Conservation (phyloP, 2,888 invertebrate species). For the Oligia fasciuncula region DNA sequence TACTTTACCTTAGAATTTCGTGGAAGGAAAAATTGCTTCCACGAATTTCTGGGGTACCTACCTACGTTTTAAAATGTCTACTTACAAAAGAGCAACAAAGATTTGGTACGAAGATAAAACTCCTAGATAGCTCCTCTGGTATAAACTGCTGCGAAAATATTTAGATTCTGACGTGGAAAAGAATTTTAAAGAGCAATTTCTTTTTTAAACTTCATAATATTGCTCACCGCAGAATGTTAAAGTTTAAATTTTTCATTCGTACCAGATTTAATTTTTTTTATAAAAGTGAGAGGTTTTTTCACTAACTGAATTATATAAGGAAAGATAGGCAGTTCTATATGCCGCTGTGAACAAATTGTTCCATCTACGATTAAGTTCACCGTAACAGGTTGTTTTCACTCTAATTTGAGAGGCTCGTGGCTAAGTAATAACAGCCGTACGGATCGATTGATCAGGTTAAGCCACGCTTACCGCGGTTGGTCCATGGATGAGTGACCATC, state of each 20-base stretch:
- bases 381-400: not conserved
- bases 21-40: not conserved
- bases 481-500: too few species aligned
- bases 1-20: not conserved
- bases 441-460: not conserved
- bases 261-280: not conserved
- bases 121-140: slow-evolving; percentile 10
- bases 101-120: slow-evolving; percentile 24
- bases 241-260: not conserved
- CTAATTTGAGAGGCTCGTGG: not conserved
- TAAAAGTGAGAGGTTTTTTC: not conserved
- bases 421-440: not conserved
- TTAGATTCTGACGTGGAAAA: slow-evolving; percentile 5
- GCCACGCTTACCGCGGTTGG: not conserved
- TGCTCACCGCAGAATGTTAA: not conserved
- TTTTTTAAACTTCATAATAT: not conserved
- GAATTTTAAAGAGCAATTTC: slow-evolving; percentile 27
- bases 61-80: slow-evolving; percentile 15
- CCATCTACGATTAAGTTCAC: too few species aligned
- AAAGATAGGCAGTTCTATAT: not conserved
- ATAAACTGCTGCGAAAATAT: slow-evolving; percentile 20
- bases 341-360: too few species aligned
- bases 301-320: not conserved
- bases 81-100: slow-evolving; percentile 15
- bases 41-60: not conserved